A percentile compares a stretch with the other conserved stretches of the same genome.
Evolutionary conservation across 1,140 invertebrate species (phyloP).

Genomic region (Drosophila erecta): DNA sequence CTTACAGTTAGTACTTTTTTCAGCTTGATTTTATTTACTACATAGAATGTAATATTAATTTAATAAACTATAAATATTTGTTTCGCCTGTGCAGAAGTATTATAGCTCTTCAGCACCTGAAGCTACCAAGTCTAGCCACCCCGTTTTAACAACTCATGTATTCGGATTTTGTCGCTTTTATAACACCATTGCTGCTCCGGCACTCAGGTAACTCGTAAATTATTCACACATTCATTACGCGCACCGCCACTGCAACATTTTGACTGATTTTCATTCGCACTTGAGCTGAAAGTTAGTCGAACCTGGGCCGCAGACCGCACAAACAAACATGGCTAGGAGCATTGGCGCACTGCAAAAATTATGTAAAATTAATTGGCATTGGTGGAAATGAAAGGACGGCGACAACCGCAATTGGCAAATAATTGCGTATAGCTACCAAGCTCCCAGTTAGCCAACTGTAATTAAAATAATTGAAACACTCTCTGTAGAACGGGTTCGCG

Average conservation of each 20-base stretch:
- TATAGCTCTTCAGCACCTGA: slow-evolving; percentile 1
- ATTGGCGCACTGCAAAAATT: slow-evolving; percentile 51
- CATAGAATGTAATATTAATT: too few relatives aligned
- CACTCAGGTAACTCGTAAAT: slow-evolving; percentile 57
- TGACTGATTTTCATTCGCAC: slow-evolving; percentile 69
- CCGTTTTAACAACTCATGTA: slow-evolving; percentile 12
- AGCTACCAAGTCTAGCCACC: slow-evolving; percentile 7
- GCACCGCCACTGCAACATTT: slow-evolving; percentile 50
- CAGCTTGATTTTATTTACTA: too few relatives aligned
- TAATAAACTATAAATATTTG: too few relatives aligned
- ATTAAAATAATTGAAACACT: slow-evolving; percentile 77
- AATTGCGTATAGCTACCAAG: slow-evolving; percentile 46
- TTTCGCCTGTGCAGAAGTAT: slow-evolving; percentile 11
- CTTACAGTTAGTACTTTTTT: too few relatives aligned
- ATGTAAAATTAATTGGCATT: slow-evolving; percentile 71
- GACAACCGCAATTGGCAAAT: slow-evolving; percentile 72
- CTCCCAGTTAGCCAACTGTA: slow-evolving; percentile 54
- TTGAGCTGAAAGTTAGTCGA: slow-evolving; percentile 35
- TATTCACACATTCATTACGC: slow-evolving; percentile 73
- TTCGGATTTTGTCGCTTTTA: slow-evolving; percentile 49
- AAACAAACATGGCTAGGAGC: slow-evolving; percentile 32
- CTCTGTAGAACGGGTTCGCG: slow-evolving; percentile 37
- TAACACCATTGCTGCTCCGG: slow-evolving; percentile 20
- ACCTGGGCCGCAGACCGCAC: slow-evolving; percentile 32
- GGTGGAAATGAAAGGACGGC: slow-evolving; percentile 8